Evolutionary conservation across 1,140 invertebrate genomes (phyloP).

Genomic region (Drosophila lini): DNA sequence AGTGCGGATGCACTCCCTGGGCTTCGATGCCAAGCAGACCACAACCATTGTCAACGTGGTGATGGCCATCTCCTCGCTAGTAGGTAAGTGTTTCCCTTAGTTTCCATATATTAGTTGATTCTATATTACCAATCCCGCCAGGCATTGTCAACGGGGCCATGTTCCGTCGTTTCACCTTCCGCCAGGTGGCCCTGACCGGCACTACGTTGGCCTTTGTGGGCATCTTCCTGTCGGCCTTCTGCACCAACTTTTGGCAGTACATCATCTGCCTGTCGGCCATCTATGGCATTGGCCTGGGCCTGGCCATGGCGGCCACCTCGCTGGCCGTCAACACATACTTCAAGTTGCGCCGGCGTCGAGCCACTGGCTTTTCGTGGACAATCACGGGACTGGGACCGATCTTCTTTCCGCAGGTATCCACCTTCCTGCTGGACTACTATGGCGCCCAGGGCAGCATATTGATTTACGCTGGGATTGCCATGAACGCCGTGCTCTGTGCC

Average conservation of each 20-base stretch:
- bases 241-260: constrained; percentile 69
- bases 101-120: background rate
- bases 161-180: constrained; percentile 74
- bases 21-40: constrained; percentile 87
- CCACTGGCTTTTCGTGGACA: constrained; percentile 87
- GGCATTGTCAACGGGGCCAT: constrained; percentile 79
- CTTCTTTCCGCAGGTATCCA: constrained; percentile 86
- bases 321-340: constrained; percentile 87
- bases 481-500: constrained; percentile 86
- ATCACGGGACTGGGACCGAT: constrained; percentile 87
- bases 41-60: constrained; percentile 89
- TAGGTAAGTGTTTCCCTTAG: constrained; percentile 83
- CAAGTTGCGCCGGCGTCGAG: constrained; percentile 86
- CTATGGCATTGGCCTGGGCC: constrained; percentile 86
- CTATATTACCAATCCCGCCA: constrained; percentile 1
- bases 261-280: constrained; percentile 59
- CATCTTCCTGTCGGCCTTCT: constrained; percentile 64
- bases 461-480: constrained; percentile 86
- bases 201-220: constrained; percentile 55
- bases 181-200: constrained; percentile 72
- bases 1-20: constrained; percentile 86
- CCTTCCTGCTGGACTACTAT: constrained; percentile 85
- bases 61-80: constrained; percentile 86
- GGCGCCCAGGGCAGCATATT: constrained; percentile 86
- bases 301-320: constrained; percentile 86